A percentile compares a stretch with the other conserved stretches of the same genome.
Evolutionary conservation across 2,888 invertebrate species (phyloP).

Genomic region (Heliconius hortense): DNA sequence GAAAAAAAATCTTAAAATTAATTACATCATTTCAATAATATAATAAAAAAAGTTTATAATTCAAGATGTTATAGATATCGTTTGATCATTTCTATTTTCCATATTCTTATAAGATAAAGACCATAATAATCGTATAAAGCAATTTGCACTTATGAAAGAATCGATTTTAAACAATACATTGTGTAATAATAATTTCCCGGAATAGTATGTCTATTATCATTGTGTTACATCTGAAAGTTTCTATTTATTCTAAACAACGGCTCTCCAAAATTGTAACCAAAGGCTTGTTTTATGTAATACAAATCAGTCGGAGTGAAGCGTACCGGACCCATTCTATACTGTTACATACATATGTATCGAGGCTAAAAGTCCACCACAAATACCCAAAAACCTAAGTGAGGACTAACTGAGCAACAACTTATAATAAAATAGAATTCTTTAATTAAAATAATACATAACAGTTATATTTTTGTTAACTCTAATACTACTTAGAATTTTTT

Average conservation of each 20-base stretch:
- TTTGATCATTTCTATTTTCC: not conserved
- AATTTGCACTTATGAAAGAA: conserved; percentile 25
- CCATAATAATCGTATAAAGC: conserved; percentile 1
- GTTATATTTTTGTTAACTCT: too few relatives aligned
- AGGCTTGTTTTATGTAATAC: conserved; percentile 39
- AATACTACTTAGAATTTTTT: too few relatives aligned
- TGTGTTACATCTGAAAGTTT: conserved; percentile 43
- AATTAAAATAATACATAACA: too few relatives aligned
- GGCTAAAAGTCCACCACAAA: too few relatives aligned
- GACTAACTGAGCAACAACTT: too few relatives aligned
- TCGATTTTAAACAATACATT: conserved; percentile 39
- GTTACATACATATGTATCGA: not conserved
- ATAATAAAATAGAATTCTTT: too few relatives aligned
- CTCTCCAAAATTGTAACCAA: conserved; percentile 38
- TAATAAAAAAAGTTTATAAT: not conserved
- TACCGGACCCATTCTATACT: conserved; percentile 24
- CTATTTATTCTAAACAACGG: conserved; percentile 39
- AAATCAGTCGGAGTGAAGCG: conserved; percentile 29
- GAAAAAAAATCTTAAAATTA: not conserved
- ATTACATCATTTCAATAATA: conserved; percentile 19
- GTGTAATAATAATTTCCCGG: conserved; percentile 39
- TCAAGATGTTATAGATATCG: not conserved
- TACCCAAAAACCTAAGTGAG: not conserved
- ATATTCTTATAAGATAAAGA: not conserved
- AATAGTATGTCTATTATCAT: conserved; percentile 41